Base-by-base conservation (phyloP, 2,113 vertebrate genomes). In the Proterorhinus semilunaris region DNA sequence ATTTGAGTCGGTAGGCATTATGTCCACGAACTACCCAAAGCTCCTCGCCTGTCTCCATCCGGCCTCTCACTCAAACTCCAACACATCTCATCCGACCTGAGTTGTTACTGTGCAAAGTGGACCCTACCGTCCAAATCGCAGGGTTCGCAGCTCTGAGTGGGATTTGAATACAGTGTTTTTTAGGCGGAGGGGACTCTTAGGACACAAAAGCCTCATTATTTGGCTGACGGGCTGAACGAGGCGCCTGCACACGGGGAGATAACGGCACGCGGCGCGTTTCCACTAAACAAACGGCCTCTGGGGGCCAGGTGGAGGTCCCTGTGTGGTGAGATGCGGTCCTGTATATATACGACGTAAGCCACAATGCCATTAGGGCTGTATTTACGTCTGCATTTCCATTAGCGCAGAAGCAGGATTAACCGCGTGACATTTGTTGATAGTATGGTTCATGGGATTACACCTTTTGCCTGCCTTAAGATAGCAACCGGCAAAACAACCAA, bases 151-250 rank as follows among this genome's bases (percentile, higher is more conserved):
- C 27, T 36, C 27, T 36, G 27, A 36, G 27, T 51, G 49, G 74
- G 72, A 66, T 49, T 36, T 36, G 63, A 67, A 72, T 68, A 49
- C 27, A 36, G 27, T 65, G 66, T 75, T 76, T 69, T 68, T 54
- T 50, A 7, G n/a, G 71, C 72, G 64, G 69, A 66, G 7, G 64
- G 67, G 8, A n/a, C 63, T 77, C n/a, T 36, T 86, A 64, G 4
- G 63, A 62, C 61, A 84, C 86, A 82, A 89, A 91, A 90, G 81
- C 76, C 72, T 66, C 74, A 84, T 86, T 85, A 86, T 88, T 78
- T 83, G 76, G 69, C 65, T 82, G 72, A 65, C 75, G 87, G 79
- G 77, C 71, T 62, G 61, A 83, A 62, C 74, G 58, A 66, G 48
- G 73, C 67, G 84, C 86, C 85, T 83, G 84, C 52, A 57, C 69